A percentile compares a stretch with the other conserved stretches of the same genome.
Conservation (phyloP, 2,797 vertebrate species). For the Argya squamiceps region DNA sequence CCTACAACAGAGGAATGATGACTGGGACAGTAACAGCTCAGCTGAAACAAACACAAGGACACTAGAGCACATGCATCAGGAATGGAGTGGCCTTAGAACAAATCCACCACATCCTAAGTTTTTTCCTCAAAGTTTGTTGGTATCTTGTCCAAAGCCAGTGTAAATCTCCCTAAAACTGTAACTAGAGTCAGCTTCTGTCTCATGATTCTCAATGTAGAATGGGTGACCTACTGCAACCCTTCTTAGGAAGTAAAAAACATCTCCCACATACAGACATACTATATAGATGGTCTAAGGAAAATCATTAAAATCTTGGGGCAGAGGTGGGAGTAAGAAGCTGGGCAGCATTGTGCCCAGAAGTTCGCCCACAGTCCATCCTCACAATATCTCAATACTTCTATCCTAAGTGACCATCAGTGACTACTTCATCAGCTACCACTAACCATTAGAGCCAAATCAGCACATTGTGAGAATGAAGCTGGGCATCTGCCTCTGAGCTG, state of each 20-base stretch:
- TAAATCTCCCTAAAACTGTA: neutral
- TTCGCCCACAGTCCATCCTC: neutral
- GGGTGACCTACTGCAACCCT: neutral
- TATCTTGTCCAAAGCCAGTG: neutral
- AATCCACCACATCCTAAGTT: neutral
- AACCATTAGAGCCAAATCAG: neutral
- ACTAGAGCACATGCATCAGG: accelerated
- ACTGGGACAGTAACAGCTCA: neutral
- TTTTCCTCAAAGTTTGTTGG: neutral
- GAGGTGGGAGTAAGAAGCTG: neutral
- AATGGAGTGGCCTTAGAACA: neutral
- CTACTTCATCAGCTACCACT: neutral
- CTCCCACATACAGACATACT: neutral
- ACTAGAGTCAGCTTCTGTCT: neutral
- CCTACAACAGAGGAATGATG: neutral
- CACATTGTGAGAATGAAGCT: neutral
- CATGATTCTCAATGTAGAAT: neutral
- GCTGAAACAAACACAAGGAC: neutral
- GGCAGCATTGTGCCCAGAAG: neutral
- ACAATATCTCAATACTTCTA: neutral
- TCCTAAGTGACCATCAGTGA: neutral
- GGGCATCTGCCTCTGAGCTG: neutral
- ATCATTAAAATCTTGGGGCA: neutral
- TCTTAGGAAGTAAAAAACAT: neutral
- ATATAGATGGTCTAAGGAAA: neutral